Conservation (phyloP, 2,888 invertebrate genomes). For the Nemotelus pantherinus region DNA sequence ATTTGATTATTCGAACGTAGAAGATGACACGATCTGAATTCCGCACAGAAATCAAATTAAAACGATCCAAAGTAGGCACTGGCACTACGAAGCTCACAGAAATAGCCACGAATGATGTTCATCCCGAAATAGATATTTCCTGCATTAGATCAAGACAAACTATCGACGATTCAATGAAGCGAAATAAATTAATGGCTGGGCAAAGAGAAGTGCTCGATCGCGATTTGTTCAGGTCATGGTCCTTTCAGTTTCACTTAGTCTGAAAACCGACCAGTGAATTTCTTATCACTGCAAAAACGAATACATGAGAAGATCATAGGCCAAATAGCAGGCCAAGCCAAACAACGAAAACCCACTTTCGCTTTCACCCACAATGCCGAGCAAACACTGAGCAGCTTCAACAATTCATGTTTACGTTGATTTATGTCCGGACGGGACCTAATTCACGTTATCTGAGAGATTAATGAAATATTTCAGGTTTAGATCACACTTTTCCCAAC, state of each 20-base stretch:
- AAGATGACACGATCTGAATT: too few relatives aligned
- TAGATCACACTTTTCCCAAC: too few relatives aligned
- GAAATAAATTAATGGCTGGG: neutral
- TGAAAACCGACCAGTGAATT: neutral
- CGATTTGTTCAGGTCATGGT: constrained; percentile 16
- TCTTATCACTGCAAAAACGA: neutral
- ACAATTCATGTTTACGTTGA: constrained; percentile 28
- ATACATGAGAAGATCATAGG: neutral
- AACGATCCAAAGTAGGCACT: too few relatives aligned
- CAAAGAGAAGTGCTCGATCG: neutral
- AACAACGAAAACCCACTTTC: constrained; percentile 34
- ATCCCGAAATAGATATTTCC: constrained; percentile 38
- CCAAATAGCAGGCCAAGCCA: neutral
- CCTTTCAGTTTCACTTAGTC: neutral
- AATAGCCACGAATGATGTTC: constrained; percentile 10
- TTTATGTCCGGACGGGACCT: neutral
- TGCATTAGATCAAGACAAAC: constrained; percentile 18
- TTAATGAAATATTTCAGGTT: too few relatives aligned
- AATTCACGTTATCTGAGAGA: neutral
- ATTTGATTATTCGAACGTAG: too few relatives aligned
- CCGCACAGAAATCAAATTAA: too few relatives aligned
- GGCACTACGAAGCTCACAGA: neutral
- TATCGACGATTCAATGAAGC: constrained; percentile 2
- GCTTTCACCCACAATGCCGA: constrained; percentile 31
- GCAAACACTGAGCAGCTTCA: constrained; percentile 1